A percentile compares a stretch with the other conserved stretches of the same genome.
Conservation (phyloP, 2,797 vertebrate genomes). For the Bufotes viridis region DNA sequence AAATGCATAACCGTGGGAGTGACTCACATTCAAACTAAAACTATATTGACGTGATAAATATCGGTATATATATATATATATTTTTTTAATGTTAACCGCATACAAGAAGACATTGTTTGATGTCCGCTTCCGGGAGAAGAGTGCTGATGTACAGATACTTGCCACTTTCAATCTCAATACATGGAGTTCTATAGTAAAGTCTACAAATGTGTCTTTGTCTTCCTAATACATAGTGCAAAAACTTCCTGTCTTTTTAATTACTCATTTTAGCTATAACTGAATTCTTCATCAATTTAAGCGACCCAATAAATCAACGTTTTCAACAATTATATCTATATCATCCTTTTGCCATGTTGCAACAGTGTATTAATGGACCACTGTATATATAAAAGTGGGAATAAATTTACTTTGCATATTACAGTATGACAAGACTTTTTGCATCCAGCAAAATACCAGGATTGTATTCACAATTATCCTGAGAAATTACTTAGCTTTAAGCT, state of each 20-base stretch:
- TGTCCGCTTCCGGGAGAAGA: not conserved
- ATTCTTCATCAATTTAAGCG: not conserved
- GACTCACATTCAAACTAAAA: not conserved
- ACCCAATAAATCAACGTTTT: not conserved
- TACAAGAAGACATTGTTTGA: not conserved
- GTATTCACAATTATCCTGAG: no score
- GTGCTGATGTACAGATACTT: not conserved
- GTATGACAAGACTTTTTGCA: not conserved
- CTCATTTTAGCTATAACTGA: not conserved
- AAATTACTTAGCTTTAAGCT: not conserved
- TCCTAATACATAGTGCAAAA: constrained; percentile 22
- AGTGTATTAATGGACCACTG: no score
- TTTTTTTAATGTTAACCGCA: not conserved
- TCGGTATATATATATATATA: not conserved
- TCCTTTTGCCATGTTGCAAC: not conserved
- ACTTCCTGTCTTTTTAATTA: not conserved
- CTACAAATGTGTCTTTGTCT: not conserved
- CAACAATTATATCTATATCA: not conserved
- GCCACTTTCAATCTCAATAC: not conserved
- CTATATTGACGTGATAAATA: not conserved
- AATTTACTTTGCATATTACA: not conserved
- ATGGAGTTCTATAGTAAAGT: not conserved
- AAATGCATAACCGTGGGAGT: not conserved
- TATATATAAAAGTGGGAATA: not conserved
- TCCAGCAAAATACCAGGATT: not conserved